These are phyloP conservation scores for Drosophila longiperda DNA, from an alignment of 2,888 invertebrate genomes.

Conservation along the genomic window DNA sequence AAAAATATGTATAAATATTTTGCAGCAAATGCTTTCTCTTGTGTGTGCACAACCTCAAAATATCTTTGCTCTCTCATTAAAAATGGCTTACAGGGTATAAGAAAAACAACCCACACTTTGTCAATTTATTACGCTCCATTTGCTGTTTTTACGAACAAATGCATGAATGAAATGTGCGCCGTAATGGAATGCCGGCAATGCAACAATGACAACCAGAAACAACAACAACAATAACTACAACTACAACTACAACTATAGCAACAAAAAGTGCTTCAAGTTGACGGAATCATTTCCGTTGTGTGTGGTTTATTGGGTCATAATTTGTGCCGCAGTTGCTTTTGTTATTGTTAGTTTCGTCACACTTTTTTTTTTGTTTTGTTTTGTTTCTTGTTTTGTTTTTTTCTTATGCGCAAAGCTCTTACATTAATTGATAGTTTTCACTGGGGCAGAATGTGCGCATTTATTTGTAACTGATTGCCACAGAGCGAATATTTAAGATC, in stretches of 20 bases:
- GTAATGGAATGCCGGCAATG: slow-evolving; percentile 30
- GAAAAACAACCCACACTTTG: slow-evolving; percentile 22
- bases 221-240: slow-evolving; percentile 6
- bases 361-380: neutral
- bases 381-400: neutral
- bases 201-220: neutral
- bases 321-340: slow-evolving; percentile 28
- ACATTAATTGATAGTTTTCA: slow-evolving; percentile 53
- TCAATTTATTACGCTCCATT: slow-evolving; percentile 63
- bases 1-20: neutral
- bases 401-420: slow-evolving; percentile 37
- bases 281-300: slow-evolving; percentile 66
- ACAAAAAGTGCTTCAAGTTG: slow-evolving; percentile 48
- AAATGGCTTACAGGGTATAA: neutral
- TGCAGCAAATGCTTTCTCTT: neutral
- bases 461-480: slow-evolving; percentile 20
- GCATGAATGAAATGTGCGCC: slow-evolving; percentile 41
- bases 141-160: slow-evolving; percentile 34
- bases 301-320: slow-evolving; percentile 50
- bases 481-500: slow-evolving; percentile 17
- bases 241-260: slow-evolving; percentile 7
- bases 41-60: neutral
- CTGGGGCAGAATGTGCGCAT: slow-evolving; percentile 26
- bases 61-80: neutral
- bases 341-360: slow-evolving; percentile 17